phyloP scores from a whole-genome alignment of 2,113 vertebrate genomes.

The Urocynchramus pylzowi region DNA sequence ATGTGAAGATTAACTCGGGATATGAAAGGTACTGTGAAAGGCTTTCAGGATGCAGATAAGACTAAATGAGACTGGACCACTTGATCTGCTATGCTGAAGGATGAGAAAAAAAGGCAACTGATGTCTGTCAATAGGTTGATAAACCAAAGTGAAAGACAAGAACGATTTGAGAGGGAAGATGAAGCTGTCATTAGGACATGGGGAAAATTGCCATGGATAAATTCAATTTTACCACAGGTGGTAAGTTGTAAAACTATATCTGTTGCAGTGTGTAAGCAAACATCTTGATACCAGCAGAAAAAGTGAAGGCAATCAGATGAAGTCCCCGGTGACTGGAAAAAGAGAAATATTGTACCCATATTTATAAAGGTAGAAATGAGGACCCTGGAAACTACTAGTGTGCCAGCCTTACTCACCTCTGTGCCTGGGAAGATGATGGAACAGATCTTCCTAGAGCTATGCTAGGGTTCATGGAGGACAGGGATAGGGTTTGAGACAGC shows the following conservation, averaged over 20 bases:
- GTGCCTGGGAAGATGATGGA: not conserved
- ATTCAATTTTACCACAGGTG: not conserved
- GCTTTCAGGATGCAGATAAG: not conserved
- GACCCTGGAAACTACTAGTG: not conserved
- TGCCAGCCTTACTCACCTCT: not conserved
- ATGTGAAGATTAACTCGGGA: not conserved
- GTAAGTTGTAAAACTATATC: rapidly evolving
- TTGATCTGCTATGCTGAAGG: not conserved
- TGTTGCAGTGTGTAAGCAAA: not conserved
- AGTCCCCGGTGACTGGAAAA: not conserved
- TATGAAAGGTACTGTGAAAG: not conserved
- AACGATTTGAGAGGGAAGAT: not conserved
- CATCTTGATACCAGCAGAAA: not conserved
- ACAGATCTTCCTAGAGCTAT: not conserved
- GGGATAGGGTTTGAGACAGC: not conserved
- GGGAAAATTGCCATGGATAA: not conserved
- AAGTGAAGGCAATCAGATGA: not conserved
- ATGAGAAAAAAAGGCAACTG: not conserved
- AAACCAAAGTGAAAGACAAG: not conserved
- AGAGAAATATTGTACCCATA: not conserved
- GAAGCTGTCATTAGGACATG: not conserved
- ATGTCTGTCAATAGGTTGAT: not conserved
- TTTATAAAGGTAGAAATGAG: not conserved
- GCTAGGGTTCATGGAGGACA: not conserved
- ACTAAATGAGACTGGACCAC: not conserved